phyloP scores from a whole-genome alignment of 2,113 vertebrate species.

The Sebastes schlegelii region DNA sequence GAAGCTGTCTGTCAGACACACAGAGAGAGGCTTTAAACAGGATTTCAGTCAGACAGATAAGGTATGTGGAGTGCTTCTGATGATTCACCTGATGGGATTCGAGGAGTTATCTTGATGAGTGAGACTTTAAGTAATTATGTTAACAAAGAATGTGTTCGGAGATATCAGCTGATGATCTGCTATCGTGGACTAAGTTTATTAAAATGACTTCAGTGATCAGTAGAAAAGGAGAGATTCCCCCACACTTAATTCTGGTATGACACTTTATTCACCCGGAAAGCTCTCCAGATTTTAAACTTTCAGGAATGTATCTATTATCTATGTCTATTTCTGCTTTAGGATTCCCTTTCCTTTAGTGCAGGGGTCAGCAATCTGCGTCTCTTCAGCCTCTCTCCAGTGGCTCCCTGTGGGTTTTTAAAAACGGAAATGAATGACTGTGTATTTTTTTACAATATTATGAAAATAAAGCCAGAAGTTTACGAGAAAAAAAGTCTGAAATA shows the following conservation, averaged over 20 bases:
- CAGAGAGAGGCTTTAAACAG: neutral
- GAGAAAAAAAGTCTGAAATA: no score
- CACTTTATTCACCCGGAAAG: neutral
- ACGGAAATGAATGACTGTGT: no score
- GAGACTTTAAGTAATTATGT: conserved; percentile 21
- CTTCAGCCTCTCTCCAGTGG: no score
- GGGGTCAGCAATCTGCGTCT: no score
- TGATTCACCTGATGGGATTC: conserved; percentile 2
- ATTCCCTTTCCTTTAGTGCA: neutral
- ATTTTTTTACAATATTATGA: no score
- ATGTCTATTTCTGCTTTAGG: neutral
- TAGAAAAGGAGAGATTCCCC: neutral
- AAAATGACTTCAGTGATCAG: conserved; percentile 17
- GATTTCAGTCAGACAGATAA: neutral
- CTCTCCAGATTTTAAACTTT: neutral
- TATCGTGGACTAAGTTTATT: neutral
- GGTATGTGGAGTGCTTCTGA: neutral
- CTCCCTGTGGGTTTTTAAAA: no score
- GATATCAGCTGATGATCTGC: conserved; percentile 11
- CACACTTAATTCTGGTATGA: neutral
- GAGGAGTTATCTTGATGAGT: conserved; percentile 1
- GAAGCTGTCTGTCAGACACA: conserved; percentile 18
- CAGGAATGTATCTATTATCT: neutral
- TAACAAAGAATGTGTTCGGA: conserved; percentile 5
- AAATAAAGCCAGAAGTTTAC: no score